These are phyloP conservation scores for Capitulum mitella DNA, from an alignment of 2,888 invertebrate genomes.

Conservation along the genomic window DNA sequence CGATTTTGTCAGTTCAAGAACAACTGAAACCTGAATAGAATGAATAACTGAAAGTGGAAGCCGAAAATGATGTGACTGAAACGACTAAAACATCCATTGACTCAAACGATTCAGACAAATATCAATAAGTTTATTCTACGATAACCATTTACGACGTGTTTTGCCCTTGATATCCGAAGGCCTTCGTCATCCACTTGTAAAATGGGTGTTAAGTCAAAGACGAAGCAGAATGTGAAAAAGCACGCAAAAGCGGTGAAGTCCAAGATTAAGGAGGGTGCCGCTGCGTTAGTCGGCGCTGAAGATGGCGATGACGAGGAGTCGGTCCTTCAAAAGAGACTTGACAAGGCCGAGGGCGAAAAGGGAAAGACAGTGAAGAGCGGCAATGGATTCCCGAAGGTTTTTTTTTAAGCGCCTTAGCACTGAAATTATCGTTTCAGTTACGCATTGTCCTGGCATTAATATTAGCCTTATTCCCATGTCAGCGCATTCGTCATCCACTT, in stretches of 20 bases:
- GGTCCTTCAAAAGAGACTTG: not conserved
- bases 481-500: not conserved
- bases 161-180: no score
- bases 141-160: no score
- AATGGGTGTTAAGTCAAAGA: not conserved
- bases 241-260: not conserved
- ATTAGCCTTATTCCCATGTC: not conserved
- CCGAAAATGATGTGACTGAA: no score
- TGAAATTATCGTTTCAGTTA: not conserved
- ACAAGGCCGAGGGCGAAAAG: not conserved
- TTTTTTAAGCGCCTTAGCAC: not conserved
- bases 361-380: not conserved
- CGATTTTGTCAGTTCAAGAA: no score
- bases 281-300: not conserved
- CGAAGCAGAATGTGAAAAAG: not conserved
- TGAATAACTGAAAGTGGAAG: no score
- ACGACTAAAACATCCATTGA: no score
- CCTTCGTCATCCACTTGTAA: no score
- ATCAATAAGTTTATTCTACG: no score
- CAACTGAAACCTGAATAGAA: no score
- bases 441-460: not conserved
- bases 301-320: not conserved
- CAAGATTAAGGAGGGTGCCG: not conserved
- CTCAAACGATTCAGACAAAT: no score
- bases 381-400: constrained; percentile 1